Evolutionary conservation across 2,888 invertebrate genomes (phyloP).

Genomic region (Epirrhoe tristata): DNA sequence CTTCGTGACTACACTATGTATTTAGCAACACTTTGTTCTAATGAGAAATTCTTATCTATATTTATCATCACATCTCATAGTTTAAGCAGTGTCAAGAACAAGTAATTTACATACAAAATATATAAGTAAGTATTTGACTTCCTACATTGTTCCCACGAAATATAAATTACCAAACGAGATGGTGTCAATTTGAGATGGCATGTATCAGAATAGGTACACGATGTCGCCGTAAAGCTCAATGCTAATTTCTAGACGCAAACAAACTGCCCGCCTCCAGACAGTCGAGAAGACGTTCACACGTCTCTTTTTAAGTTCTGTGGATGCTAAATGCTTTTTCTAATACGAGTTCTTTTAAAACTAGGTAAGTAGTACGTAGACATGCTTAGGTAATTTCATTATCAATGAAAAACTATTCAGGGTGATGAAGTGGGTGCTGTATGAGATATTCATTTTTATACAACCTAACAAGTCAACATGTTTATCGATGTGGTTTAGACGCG

Average conservation of each 20-base stretch:
- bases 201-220: conserved; percentile 56
- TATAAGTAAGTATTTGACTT: too few relatives aligned
- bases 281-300: conserved; percentile 13
- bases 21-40: too few relatives aligned
- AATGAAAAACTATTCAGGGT: neutral
- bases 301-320: neutral
- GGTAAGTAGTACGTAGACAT: too few relatives aligned
- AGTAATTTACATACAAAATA: too few relatives aligned
- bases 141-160: neutral
- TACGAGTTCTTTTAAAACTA: neutral
- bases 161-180: neutral
- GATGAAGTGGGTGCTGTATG: too few relatives aligned
- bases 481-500: neutral
- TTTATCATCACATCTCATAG: too few relatives aligned
- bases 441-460: too few relatives aligned
- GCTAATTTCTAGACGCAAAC: conserved; percentile 74
- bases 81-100: too few relatives aligned
- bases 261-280: conserved; percentile 47
- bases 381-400: neutral
- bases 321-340: neutral
- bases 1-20: too few relatives aligned
- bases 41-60: too few relatives aligned
- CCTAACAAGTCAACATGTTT: too few relatives aligned
- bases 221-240: conserved; percentile 48
- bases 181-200: conserved; percentile 2